Base-by-base conservation (phyloP, 2,113 vertebrate species). In the Circaetus cinerascens region DNA sequence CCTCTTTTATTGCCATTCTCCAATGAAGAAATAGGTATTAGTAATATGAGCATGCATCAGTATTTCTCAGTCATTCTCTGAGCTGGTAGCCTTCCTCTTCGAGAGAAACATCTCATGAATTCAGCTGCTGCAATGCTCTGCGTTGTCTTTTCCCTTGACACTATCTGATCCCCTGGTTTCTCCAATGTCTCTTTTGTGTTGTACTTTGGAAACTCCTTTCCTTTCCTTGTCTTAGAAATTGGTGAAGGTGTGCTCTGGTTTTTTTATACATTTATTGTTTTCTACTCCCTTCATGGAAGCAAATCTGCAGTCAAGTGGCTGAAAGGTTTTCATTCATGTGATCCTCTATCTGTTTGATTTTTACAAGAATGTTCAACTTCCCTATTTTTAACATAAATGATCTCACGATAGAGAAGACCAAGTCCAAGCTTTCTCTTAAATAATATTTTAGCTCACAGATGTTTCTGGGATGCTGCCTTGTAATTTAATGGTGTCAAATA, bases 151-250 rank as follows among this genome's bases (percentile, higher is more conserved):
- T 60, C 23, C 17, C 32, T 50, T 40, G 27, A 43, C 15, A 2
- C 5, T 81, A 2, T 40, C 15, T 63, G 34, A 63, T n/a, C 5
- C 17, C 13, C 15, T 29, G 25, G 13, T 9, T 93, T 69, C 66
- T 69, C 38, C 7, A 19, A 5, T 0, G 0, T 38, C 16, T 62
- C 3, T 46, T 72, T n/a, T 23, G 11, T 25, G 25, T 45, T 0
- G 0, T 45, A 16, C 40, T 74, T 83, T 40, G 34, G 17, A 88
- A 88, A 57, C 3, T 27, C 38, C 4, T 55, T 75, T 51, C 17
- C n/a, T 32, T 84, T 75, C 15, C 27, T 36, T 62, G 13, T 18
- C 15, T 57, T 32, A 43, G 19, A 63, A 32, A 79, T 6, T 5
- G 2, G 15, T 74, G 43, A 48, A 68, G 8, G 6, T 55, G 10